phyloP scores from a whole-genome alignment of 2,797 vertebrate genomes.

The Paramormyrops hopkinsi region DNA sequence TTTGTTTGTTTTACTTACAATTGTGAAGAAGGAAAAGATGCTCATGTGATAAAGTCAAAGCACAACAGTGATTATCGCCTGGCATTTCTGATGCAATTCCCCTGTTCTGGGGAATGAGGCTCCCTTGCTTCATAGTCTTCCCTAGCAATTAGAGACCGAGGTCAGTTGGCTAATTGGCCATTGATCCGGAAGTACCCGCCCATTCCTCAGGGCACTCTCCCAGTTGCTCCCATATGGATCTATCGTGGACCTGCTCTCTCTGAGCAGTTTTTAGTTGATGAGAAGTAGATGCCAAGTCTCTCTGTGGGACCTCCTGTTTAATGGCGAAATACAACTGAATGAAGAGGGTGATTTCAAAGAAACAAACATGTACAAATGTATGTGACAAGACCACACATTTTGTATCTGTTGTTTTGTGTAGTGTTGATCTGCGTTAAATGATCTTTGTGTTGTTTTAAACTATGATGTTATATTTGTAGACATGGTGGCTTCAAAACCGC shows the following conservation, averaged over 20 bases:
- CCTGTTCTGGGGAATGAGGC: neutral
- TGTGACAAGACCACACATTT: neutral
- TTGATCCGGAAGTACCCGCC: slow-evolving; percentile 31
- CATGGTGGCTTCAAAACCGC: neutral
- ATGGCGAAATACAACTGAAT: neutral
- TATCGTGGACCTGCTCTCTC: neutral
- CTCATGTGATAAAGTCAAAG: neutral
- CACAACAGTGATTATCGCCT: neutral
- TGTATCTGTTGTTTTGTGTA: neutral
- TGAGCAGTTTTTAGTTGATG: slow-evolving; percentile 19
- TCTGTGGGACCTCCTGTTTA: slow-evolving; percentile 35
- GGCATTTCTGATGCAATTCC: neutral
- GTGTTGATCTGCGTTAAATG: neutral
- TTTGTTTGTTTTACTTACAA: neutral
- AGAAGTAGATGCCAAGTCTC: slow-evolving; percentile 31
- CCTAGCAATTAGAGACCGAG: slow-evolving; percentile 35
- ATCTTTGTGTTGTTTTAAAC: neutral
- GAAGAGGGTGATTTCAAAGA: neutral
- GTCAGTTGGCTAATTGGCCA: slow-evolving; percentile 20
- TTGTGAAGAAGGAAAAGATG: neutral
- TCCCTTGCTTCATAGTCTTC: neutral
- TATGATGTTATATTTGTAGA: neutral
- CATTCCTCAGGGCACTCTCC: neutral
- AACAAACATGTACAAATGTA: neutral
- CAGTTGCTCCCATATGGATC: neutral